These are phyloP conservation scores for Heteromyza rotundicornis DNA, from an alignment of 2,888 invertebrate species.

Conservation along the genomic window DNA sequence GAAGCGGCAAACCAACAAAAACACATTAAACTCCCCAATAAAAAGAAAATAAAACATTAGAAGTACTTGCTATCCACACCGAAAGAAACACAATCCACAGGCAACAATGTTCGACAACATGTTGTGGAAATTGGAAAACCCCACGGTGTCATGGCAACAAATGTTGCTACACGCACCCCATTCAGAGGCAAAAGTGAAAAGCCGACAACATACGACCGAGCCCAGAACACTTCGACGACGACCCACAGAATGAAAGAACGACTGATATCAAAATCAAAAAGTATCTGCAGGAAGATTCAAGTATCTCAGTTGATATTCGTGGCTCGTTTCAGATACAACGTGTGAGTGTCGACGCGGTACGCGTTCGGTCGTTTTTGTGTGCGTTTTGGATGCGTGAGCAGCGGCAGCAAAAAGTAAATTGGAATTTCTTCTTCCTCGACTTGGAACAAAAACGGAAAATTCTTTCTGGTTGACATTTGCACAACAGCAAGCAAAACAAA, in stretches of 20 bases:
- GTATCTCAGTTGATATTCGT: conserved; percentile 46
- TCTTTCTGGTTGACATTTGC: background rate
- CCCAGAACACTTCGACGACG: background rate
- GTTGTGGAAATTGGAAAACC: background rate
- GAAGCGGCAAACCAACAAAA: too few species aligned
- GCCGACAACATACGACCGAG: too few species aligned
- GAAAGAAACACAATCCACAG: background rate
- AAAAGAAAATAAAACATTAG: too few species aligned
- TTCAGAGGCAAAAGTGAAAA: too few species aligned
- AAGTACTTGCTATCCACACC: too few species aligned
- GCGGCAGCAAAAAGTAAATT: background rate
- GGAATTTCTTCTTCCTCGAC: background rate
- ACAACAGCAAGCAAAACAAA: background rate
- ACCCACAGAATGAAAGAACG: background rate
- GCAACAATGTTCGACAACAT: background rate
- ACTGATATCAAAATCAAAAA: conserved; percentile 29
- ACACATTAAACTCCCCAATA: too few species aligned
- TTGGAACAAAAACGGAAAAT: background rate
- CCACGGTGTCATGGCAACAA: background rate
- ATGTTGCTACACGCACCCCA: too few species aligned
- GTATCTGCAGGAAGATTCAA: conserved; percentile 38
- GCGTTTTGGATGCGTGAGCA: background rate
- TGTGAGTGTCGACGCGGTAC: background rate
- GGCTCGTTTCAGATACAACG: conserved; percentile 41
- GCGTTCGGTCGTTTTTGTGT: background rate